Conservation (phyloP, 23 tunicate genomes). For the Ciona savignyi region DNA sequence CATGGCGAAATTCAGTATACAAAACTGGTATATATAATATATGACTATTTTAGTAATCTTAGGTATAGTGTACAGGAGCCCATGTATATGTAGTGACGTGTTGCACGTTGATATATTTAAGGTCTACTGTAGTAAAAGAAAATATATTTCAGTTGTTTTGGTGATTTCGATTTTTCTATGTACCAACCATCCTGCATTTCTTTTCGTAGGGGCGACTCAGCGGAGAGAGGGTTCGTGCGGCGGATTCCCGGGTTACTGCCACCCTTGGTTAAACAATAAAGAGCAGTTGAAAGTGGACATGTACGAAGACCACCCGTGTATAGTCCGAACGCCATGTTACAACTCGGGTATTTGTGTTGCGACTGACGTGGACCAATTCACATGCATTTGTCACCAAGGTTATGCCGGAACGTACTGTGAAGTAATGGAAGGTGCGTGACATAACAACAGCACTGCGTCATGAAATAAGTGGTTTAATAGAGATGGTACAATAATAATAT, state of each 20-base stretch:
- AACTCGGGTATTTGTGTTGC: constrained; percentile 40
- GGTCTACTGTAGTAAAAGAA: too few species aligned
- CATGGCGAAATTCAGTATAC: constrained; percentile 44
- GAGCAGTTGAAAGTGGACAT: constrained; percentile 33
- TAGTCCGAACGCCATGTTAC: constrained; percentile 9
- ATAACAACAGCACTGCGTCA: too few species aligned
- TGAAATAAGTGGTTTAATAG: too few species aligned
- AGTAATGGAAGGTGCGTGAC: constrained; percentile 18
- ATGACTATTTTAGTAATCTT: too few species aligned
- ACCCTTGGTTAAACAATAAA: constrained; percentile 15
- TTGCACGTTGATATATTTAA: too few species aligned
- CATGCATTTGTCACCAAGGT: constrained; percentile 33
- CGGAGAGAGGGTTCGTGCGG: constrained; percentile 23
- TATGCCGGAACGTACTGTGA: constrained; percentile 44
- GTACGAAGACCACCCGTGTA: constrained; percentile 18
- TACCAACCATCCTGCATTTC: not conserved
- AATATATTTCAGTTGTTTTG: too few species aligned
- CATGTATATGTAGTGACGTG: too few species aligned
- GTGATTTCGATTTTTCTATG: too few species aligned
- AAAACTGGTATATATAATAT: constrained; percentile 18
- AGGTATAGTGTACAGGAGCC: too few species aligned
- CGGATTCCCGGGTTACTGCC: constrained; percentile 34
- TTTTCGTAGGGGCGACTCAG: constrained; percentile 12
- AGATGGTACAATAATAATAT: too few species aligned
- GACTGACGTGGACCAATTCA: constrained; percentile 19